These are phyloP conservation scores for Nymphalis c-album DNA, from an alignment of 2,888 invertebrate genomes.

Conservation along the genomic window DNA sequence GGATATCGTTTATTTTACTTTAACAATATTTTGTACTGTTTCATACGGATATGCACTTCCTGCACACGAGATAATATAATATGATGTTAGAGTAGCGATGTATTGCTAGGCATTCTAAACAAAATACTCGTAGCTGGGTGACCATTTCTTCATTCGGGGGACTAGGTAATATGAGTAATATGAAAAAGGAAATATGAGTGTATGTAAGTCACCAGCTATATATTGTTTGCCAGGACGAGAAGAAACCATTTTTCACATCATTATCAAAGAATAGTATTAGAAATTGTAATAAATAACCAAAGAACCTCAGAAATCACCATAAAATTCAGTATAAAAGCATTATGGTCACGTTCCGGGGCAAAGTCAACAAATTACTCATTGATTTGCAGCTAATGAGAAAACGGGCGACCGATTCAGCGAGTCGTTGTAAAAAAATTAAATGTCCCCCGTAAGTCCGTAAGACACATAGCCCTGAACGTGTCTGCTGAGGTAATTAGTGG, in stretches of 20 bases:
- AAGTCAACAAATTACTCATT: slow-evolving; percentile 55
- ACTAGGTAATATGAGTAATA: too few species aligned
- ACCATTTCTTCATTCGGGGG: too few species aligned
- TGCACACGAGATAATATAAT: too few species aligned
- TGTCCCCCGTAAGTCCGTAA: slow-evolving; percentile 75
- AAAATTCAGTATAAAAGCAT: slow-evolving; percentile 31
- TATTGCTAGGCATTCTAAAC: too few species aligned
- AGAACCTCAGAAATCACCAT: slow-evolving; percentile 22
- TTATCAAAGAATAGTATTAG: not conserved
- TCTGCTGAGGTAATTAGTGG: slow-evolving; percentile 79
- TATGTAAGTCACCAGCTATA: not conserved
- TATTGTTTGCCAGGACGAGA: not conserved
- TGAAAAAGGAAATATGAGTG: too few species aligned
- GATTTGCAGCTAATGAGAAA: slow-evolving; percentile 69
- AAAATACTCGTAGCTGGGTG: too few species aligned
- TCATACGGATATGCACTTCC: too few species aligned
- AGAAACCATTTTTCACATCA: not conserved
- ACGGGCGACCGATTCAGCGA: slow-evolving; percentile 66
- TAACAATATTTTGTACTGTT: too few species aligned
- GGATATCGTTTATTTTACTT: too few species aligned
- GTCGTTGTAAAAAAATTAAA: slow-evolving; percentile 68
- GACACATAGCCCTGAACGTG: slow-evolving; percentile 78
- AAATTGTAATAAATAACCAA: slow-evolving; percentile 11
- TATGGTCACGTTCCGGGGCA: slow-evolving; percentile 34
- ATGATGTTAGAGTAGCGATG: too few species aligned